Evolutionary conservation across 2,888 invertebrate genomes (phyloP), one percentile per base, ranked within the genome.

Genomic region (Ormyrus nitidulus): DNA sequence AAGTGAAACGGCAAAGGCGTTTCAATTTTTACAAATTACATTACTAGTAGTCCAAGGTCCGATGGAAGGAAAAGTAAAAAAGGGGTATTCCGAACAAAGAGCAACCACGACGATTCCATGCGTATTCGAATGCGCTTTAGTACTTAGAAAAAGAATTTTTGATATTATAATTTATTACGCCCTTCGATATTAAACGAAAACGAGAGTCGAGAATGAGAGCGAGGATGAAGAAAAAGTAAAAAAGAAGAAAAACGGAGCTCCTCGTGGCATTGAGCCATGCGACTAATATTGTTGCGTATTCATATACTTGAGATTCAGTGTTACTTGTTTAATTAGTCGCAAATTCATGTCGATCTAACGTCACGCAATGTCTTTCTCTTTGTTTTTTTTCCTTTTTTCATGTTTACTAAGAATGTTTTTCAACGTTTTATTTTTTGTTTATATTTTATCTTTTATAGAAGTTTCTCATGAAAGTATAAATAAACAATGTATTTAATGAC

Each of bases 71-170:
- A 73, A 76, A 59, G 19, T n/a, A 46, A 62, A 68, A 59, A 70
- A 13, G 13, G 53, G 54, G 58, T 51, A 74, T 78, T 82, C 74
- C 68, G 78, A 81, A 81, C 77, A 81, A 81, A 81, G 77, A 81
- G 70, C 65, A 78, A 69, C 81, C 74, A 77, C 79, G 79, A 80
- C 77, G 77, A 80, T 80, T 83, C 77, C 74, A 72, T 79, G 68
- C 77, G 77, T 69, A 71, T 79, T 72, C 10, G 58, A 62, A 62
- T 44, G 78, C 70, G 54, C 51, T 54, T 85, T 89, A 87, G 88
- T 89, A 89, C 88, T 89, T 88, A 88, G 88, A 89, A 88, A 87
- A 86, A 87, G 87, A 61, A 51, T 46, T 58, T 74, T 88, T 34
- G 34, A 34, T 34, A 34, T 34, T 34, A 34, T 34, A 34, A 34